phyloP scores from a whole-genome alignment of 2,113 vertebrate species.

The Otocyon megalotis region DNA sequence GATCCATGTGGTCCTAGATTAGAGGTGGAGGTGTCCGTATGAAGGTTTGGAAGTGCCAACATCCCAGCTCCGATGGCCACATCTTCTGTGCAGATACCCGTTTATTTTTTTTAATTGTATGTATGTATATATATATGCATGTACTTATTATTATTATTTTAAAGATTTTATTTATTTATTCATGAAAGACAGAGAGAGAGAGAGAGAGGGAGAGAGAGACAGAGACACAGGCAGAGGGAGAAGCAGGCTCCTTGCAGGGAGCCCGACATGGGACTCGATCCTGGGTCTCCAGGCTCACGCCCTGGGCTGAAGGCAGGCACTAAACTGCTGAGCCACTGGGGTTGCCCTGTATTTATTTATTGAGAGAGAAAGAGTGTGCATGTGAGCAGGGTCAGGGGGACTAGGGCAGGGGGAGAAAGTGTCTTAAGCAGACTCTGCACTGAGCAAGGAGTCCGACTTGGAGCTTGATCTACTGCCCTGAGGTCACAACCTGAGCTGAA shows the following conservation, averaged over 20 bases:
- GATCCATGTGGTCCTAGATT: fast-evolving
- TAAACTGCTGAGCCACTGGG: too few relatives aligned
- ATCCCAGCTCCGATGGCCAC: background rate
- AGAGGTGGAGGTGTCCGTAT: background rate
- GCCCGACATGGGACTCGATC: too few relatives aligned
- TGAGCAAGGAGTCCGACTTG: background rate
- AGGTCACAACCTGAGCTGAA: background rate
- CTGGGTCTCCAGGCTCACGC: too few relatives aligned
- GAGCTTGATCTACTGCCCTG: background rate
- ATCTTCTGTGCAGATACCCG: background rate
- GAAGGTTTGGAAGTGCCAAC: background rate
- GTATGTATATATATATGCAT: too few relatives aligned
- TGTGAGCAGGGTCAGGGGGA: background rate
- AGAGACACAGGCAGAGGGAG: too few relatives aligned
- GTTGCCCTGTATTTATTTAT: too few relatives aligned
- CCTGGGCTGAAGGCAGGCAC: too few relatives aligned
- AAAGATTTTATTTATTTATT: background rate
- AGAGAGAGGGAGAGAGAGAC: too few relatives aligned
- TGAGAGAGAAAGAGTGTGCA: background rate
- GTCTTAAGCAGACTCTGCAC: background rate
- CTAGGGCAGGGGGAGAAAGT: background rate
- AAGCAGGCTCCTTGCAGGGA: too few relatives aligned
- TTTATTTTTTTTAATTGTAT: background rate
- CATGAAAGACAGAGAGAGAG: too few relatives aligned
- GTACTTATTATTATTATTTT: background rate